phyloP scores from a whole-genome alignment of 2,797 vertebrate genomes.

The Silurus aristotelis region DNA sequence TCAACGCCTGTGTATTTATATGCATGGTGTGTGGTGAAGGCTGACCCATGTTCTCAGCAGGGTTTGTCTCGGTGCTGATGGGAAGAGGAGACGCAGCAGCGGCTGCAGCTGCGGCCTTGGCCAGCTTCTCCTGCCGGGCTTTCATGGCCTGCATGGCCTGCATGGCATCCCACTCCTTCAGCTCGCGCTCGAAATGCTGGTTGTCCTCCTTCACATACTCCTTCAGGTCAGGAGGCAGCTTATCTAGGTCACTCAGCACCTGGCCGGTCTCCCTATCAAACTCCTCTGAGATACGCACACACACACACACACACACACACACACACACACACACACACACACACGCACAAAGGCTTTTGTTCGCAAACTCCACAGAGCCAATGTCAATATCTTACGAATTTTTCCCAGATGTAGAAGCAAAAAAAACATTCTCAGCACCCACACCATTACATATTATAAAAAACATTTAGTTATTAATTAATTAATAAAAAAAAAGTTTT shows the following conservation, averaged over 20 bases:
- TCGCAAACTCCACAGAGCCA: background rate
- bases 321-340: background rate
- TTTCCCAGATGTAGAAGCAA: slow-evolving; percentile 29
- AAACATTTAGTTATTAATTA: background rate
- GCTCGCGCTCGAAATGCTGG: slow-evolving; percentile 88
- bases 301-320: slow-evolving; percentile 2
- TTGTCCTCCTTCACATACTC: slow-evolving; percentile 94
- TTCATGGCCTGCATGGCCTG: slow-evolving; percentile 84
- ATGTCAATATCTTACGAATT: background rate
- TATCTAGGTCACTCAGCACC: slow-evolving; percentile 90
- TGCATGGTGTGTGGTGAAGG: background rate
- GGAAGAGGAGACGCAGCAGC: slow-evolving; percentile 71
- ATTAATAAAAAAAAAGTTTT: too few species aligned
- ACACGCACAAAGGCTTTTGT: background rate
- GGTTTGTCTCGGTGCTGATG: slow-evolving; percentile 69
- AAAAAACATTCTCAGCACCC: slow-evolving; percentile 10
- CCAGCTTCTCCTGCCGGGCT: slow-evolving; percentile 88
- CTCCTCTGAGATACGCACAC: slow-evolving; percentile 78
- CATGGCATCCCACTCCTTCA: slow-evolving; percentile 89
- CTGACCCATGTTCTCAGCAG: slow-evolving; percentile 73
- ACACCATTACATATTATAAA: background rate
- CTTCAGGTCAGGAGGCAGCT: slow-evolving; percentile 90
- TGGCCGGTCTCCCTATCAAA: slow-evolving; percentile 96
- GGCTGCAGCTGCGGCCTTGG: slow-evolving; percentile 73
- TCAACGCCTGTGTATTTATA: background rate